Evolutionary conservation across 2,888 invertebrate genomes (phyloP).

Genomic region (Isotomurus palustris): DNA sequence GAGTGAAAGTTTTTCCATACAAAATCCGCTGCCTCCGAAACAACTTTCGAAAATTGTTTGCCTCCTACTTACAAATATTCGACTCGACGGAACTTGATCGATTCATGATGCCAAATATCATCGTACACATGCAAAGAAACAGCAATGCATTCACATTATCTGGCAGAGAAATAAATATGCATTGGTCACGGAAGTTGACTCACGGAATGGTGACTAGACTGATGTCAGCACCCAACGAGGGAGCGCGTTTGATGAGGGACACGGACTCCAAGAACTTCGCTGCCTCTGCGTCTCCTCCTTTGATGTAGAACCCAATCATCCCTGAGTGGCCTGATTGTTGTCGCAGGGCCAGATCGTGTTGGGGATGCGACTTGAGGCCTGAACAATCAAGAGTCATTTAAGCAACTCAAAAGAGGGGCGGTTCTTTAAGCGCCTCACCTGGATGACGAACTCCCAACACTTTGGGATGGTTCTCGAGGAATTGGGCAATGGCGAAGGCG

Average conservation of each 20-base stretch:
- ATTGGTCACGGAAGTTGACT: background rate
- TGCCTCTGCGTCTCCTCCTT: slow-evolving; percentile 69
- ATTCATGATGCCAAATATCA: no score
- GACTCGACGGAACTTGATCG: no score
- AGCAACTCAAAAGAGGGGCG: no score
- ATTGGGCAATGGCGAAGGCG: slow-evolving; percentile 70
- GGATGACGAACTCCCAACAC: slow-evolving; percentile 80
- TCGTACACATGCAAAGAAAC: no score
- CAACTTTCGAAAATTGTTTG: no score
- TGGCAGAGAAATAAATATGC: no score
- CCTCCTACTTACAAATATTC: no score
- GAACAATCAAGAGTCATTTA: slow-evolving; percentile 10
- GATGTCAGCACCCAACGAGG: slow-evolving; percentile 17
- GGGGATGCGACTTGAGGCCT: slow-evolving; percentile 79
- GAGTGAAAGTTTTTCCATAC: no score
- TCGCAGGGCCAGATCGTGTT: slow-evolving; percentile 68
- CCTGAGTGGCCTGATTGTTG: slow-evolving; percentile 86
- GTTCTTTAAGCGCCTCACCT: slow-evolving; percentile 50
- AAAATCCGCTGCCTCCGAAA: no score
- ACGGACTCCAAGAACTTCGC: slow-evolving; percentile 65
- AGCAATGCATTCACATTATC: no score
- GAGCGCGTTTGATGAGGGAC: slow-evolving; percentile 62
- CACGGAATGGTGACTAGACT: slow-evolving; percentile 19
- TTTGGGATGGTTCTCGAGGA: slow-evolving; percentile 70
- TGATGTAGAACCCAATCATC: slow-evolving; percentile 81